Evolutionary conservation across 2,113 vertebrate species (phyloP).

Genomic region (Choloepus hoffmanni): DNA sequence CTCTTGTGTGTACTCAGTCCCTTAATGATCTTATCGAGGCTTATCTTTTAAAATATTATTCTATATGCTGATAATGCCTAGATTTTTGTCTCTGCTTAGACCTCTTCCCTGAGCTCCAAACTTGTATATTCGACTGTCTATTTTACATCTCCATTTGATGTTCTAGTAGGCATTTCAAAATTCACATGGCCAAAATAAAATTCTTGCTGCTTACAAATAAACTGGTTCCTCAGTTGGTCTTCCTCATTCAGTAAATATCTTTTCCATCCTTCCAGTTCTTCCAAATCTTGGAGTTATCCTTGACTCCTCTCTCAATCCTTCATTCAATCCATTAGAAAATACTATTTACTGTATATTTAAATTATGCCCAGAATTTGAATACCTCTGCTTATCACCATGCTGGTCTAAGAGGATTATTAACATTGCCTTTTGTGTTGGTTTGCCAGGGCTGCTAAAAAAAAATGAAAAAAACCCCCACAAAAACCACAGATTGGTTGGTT

Average conservation of each 20-base stretch:
- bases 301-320: background rate
- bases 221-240: background rate
- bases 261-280: conserved; percentile 1
- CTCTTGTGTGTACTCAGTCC: background rate
- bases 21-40: conserved; percentile 33
- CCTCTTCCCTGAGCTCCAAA: background rate
- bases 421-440: background rate
- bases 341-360: background rate
- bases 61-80: background rate
- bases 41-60: conserved; percentile 48
- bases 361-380: conserved; percentile 27
- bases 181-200: conserved; percentile 53
- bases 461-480: too few species aligned
- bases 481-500: too few species aligned
- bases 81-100: conserved; percentile 56
- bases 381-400: background rate
- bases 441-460: too few species aligned
- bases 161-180: background rate
- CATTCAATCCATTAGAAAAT: background rate
- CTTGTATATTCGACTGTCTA: background rate
- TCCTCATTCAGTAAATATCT: background rate
- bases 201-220: conserved; percentile 20
- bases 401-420: background rate
- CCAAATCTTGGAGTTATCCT: background rate
- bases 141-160: background rate